phyloP scores from a whole-genome alignment of 2,113 vertebrate species.

The Merops nubicus region DNA sequence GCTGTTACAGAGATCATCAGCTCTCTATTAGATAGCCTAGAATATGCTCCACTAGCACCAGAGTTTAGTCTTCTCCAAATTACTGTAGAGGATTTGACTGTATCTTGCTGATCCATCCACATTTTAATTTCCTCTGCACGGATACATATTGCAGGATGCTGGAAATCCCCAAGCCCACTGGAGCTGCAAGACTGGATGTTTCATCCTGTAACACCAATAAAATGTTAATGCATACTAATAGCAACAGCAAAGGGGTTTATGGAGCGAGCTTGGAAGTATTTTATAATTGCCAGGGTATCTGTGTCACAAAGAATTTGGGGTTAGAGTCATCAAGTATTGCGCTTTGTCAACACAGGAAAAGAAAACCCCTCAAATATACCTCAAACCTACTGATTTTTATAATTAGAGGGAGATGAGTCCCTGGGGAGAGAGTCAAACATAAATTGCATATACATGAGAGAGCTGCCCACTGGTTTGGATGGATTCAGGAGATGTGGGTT shows the following conservation, averaged over 20 bases:
- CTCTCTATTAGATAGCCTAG: conserved; percentile 49
- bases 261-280: conserved; percentile 39
- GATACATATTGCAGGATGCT: conserved; percentile 69
- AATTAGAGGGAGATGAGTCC: conserved; percentile 4
- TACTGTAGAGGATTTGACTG: conserved; percentile 64
- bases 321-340: conserved; percentile 16
- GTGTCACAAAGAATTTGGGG: conserved; percentile 51
- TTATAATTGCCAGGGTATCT: conserved; percentile 41
- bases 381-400: conserved; percentile 14
- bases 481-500: background rate
- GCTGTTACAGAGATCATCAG: conserved; percentile 64
- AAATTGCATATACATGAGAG: background rate
- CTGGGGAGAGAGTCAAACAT: background rate
- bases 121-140: conserved; percentile 71
- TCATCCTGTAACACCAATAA: conserved; percentile 63
- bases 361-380: background rate
- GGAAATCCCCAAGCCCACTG: conserved; percentile 71
- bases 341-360: background rate
- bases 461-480: background rate
- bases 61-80: conserved; percentile 67
- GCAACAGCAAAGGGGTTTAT: conserved; percentile 62
- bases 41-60: conserved; percentile 50
- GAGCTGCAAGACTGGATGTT: conserved; percentile 67
- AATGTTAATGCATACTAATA: conserved; percentile 68
- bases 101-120: conserved; percentile 73